Percentiles rank a stretch among this genome's conserved stretches.
These are phyloP conservation scores for Silurus aristotelis DNA, from an alignment of 2,797 vertebrate species.

Conservation along the genomic window DNA sequence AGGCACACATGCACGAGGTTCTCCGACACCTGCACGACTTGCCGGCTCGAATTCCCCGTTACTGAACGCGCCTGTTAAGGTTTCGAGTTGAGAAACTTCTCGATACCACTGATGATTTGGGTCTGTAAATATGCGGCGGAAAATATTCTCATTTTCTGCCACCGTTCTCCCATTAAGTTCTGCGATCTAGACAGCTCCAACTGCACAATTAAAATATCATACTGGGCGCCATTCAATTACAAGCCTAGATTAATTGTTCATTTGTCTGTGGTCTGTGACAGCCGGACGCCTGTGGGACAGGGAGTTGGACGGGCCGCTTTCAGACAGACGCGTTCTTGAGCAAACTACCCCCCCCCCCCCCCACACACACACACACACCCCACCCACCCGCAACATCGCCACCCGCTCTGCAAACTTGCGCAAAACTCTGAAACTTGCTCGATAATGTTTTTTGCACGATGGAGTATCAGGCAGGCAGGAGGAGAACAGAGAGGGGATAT, in stretches of 20 bases:
- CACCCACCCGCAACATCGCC: slow-evolving; percentile 39
- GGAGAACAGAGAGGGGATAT: slow-evolving; percentile 35
- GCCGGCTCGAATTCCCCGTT: slow-evolving; percentile 20
- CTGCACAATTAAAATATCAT: slow-evolving; percentile 80
- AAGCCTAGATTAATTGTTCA: slow-evolving; percentile 75
- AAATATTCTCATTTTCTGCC: slow-evolving; percentile 46
- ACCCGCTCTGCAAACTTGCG: slow-evolving; percentile 52
- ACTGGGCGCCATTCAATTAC: slow-evolving; percentile 78
- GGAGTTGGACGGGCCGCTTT: slow-evolving; percentile 59
- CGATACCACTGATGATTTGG: slow-evolving; percentile 17
- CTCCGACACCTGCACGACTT: slow-evolving; percentile 39
- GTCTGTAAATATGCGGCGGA: slow-evolving; percentile 40
- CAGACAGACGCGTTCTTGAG: slow-evolving; percentile 58
- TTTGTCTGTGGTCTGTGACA: slow-evolving; percentile 67
- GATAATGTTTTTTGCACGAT: slow-evolving; percentile 41
- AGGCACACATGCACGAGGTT: slow-evolving; percentile 24
- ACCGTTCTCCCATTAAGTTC: slow-evolving; percentile 69
- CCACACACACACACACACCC: neutral
- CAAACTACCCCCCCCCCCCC: slow-evolving; percentile 44
- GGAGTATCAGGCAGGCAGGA: slow-evolving; percentile 49
- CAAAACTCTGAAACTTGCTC: slow-evolving; percentile 44
- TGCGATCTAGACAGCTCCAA: slow-evolving; percentile 77
- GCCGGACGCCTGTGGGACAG: slow-evolving; percentile 57
- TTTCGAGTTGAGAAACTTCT: slow-evolving; percentile 1
- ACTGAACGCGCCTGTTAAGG: slow-evolving; percentile 9